Base-by-base conservation (phyloP, 2,113 vertebrate species). In the Ceuthmochares aereus region DNA sequence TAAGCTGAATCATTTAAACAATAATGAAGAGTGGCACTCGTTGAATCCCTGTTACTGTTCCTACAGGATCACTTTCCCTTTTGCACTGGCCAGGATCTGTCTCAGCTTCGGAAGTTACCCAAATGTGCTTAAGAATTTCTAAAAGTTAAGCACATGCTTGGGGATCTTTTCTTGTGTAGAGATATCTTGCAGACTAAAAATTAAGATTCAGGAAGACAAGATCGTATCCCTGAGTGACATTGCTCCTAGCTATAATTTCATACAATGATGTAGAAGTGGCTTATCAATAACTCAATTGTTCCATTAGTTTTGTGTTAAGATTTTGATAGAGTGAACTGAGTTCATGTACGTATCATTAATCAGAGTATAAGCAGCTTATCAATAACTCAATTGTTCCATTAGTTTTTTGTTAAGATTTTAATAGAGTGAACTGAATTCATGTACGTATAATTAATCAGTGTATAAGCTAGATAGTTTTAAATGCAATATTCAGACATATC, bases 241-340 rank as follows among this genome's bases (percentile, higher is more conserved):
- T 83, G 37, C 59, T 90, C 14, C 47, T 87, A 76, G 70, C 36
- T 83, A 84, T 84, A 88, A 94, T 86, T 89, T 75, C 21, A 58
- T 55, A 55, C 64, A 81, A 92, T 90, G 85, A 42, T n/a, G 9
- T 77, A 58, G 47, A 95, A 96, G 36, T 81, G 27, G 9, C 54
- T 91, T 95, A 94, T 96, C 68, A 96, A 97, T 93, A 97, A 95
- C 97, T 96, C 40, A 96, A 1, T 91, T 73, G 19, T 94, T 94
- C 40, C 87, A 91, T 95, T 93, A 95, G 23, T 86, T 96, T 96
- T 91, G 40, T 90, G 56, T 78, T 90, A 86, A 92, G 84, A 67
- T 18, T 9, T 88, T 96, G 88, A 91, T 89, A 91, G 78, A 92
- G 68, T 94, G 93, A 92, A 87, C 43, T 36, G 34, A 83, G 34